Percentiles rank a stretch among this genome's conserved stretches.
Evolutionary conservation across 2,888 invertebrate species (phyloP).

Genomic region (Villa cingulata): DNA sequence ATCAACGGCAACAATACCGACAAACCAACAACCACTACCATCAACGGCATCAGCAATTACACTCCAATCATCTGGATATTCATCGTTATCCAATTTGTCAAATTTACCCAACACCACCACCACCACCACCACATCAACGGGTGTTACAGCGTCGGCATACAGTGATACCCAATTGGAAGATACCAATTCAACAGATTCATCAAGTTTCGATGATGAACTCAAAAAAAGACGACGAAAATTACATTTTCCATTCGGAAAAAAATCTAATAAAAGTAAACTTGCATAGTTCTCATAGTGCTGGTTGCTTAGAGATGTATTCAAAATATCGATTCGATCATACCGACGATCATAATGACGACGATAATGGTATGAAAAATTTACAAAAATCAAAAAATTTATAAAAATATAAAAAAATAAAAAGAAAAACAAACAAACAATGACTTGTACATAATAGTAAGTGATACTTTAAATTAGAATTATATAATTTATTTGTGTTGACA

Average conservation of each 20-base stretch:
- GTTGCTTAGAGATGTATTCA: conserved; percentile 5
- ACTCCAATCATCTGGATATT: no score
- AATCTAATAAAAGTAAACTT: conserved; percentile 21
- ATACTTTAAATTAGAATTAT: no score
- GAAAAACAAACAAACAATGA: no score
- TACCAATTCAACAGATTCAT: conserved; percentile 17
- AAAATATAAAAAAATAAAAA: no score
- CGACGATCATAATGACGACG: no score
- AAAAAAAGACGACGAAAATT: conserved; percentile 22
- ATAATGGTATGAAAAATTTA: no score
- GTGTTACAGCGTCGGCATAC: conserved; percentile 13
- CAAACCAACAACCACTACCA: not conserved
- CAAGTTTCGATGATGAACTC: conserved; percentile 18
- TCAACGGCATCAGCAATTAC: not conserved
- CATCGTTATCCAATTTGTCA: not conserved
- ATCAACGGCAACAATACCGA: not conserved
- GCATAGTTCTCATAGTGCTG: conserved; percentile 18
- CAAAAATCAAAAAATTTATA: no score
- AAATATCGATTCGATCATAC: no score
- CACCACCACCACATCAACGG: conserved; percentile 8
- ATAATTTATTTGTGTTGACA: no score
- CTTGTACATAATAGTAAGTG: no score
- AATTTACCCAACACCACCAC: not conserved
- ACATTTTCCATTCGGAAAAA: conserved; percentile 23
- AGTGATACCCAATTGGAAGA: conserved; percentile 17